phyloP scores from a whole-genome alignment of 2,797 vertebrate genomes.

The Parauchenoglanis punctatus region DNA sequence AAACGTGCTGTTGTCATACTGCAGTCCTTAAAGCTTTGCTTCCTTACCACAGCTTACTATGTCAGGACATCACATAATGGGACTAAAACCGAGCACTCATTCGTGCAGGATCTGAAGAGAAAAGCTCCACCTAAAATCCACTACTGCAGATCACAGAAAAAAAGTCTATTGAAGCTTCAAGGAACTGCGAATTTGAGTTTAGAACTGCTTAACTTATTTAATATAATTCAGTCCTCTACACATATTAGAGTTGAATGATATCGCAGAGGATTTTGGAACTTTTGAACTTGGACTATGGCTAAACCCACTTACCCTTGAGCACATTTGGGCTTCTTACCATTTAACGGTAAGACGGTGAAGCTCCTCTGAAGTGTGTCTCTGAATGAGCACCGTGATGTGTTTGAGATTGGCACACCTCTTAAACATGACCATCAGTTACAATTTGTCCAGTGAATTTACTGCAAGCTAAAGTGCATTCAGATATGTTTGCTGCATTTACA shows the following conservation, averaged over 20 bases:
- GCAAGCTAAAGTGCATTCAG: not conserved
- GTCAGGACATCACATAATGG: constrained; percentile 40
- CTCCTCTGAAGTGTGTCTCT: not conserved
- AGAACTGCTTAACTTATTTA: constrained; percentile 43
- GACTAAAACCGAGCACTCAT: constrained; percentile 32
- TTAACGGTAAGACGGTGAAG: constrained; percentile 14
- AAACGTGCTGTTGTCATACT: constrained; percentile 39
- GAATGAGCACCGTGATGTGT: constrained; percentile 19
- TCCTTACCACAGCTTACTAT: constrained; percentile 46
- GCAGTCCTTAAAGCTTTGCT: constrained; percentile 34
- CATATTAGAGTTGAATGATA: constrained; percentile 26
- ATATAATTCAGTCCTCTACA: constrained; percentile 38
- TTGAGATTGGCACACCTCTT: constrained; percentile 2
- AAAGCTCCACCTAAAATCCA: constrained; percentile 24
- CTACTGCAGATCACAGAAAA: constrained; percentile 18
- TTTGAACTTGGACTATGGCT: constrained; percentile 18
- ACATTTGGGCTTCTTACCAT: constrained; percentile 6
- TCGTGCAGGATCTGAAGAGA: constrained; percentile 22
- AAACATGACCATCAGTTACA: constrained; percentile 32
- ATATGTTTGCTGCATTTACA: not conserved
- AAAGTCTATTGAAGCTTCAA: constrained; percentile 27
- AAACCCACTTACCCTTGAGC: constrained; percentile 8
- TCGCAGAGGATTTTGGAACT: constrained; percentile 28
- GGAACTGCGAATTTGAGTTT: constrained; percentile 32
- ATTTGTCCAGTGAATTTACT: constrained; percentile 6